Percentiles rank a stretch among this genome's conserved stretches.
Evolutionary conservation across 2,888 invertebrate species (phyloP).

Genomic region (Autographa gamma): DNA sequence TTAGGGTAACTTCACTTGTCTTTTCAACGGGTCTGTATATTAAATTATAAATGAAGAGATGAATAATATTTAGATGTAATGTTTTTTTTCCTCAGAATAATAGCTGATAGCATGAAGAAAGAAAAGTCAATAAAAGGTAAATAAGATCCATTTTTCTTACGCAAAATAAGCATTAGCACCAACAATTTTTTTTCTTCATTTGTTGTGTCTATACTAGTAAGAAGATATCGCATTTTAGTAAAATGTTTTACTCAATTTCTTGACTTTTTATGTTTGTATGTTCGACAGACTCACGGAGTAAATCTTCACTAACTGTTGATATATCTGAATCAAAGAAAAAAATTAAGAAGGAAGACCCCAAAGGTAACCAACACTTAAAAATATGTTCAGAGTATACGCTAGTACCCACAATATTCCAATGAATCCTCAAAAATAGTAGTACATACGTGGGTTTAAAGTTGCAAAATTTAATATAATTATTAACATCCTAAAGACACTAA

Average conservation of each 20-base stretch:
- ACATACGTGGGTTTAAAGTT: no score
- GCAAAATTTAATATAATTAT: no score
- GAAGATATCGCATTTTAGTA: no score
- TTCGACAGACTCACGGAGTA: slow-evolving; percentile 63
- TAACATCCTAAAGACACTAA: neutral
- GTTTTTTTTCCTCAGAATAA: slow-evolving; percentile 7
- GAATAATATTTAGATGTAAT: neutral
- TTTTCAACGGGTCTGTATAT: no score
- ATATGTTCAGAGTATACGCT: no score
- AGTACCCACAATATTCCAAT: no score
- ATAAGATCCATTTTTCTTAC: neutral
- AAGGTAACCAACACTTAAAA: slow-evolving; percentile 60
- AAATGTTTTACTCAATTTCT: neutral
- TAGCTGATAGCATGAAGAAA: slow-evolving; percentile 26
- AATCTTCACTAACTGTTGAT: slow-evolving; percentile 63
- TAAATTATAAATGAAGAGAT: neutral
- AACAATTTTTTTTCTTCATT: no score
- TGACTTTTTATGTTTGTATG: neutral
- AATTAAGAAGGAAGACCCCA: slow-evolving; percentile 76
- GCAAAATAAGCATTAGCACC: no score
- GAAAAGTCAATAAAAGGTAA: slow-evolving; percentile 56
- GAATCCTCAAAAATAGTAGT: no score
- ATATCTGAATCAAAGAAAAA: slow-evolving; percentile 77
- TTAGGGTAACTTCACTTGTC: slow-evolving; percentile 45
- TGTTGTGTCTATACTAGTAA: no score